These are phyloP conservation scores for Tineola bisselliella DNA, from an alignment of 2,888 invertebrate species.

Conservation along the genomic window DNA sequence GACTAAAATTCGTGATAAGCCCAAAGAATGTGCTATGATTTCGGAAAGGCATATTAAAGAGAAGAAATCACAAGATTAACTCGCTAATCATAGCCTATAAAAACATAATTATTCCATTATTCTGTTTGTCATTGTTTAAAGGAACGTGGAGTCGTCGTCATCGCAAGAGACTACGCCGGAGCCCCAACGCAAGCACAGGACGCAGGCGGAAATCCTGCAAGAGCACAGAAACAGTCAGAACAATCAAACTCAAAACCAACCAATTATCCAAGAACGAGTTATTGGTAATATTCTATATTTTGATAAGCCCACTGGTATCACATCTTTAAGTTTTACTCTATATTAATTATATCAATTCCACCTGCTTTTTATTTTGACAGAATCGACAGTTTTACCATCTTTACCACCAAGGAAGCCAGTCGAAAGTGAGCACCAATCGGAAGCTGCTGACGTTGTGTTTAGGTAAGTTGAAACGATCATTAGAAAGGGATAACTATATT, in stretches of 20 bases:
- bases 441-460: constrained; percentile 36
- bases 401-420: constrained; percentile 47
- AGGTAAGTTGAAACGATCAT: constrained; percentile 35
- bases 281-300: no score
- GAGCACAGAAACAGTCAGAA: constrained; percentile 30
- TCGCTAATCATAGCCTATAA: no score
- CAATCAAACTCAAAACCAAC: background rate
- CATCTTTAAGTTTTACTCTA: no score
- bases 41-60: no score
- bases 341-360: no score
- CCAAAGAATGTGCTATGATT: no score
- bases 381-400: constrained; percentile 51
- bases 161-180: constrained; percentile 46
- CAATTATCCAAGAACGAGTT: constrained; percentile 29
- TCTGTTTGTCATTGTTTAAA: constrained; percentile 17
- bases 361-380: constrained; percentile 27
- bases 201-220: constrained; percentile 56
- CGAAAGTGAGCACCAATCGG: constrained; percentile 27
- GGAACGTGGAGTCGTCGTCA: constrained; percentile 56
- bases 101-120: no score
- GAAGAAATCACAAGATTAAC: no score
- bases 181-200: constrained; percentile 36
- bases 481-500: no score
- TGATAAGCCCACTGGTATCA: no score
- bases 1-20: no score